Evolutionary conservation across 1,140 invertebrate species (phyloP), one percentile per base, ranked within the genome.

Genomic region (Ceratoteleas bidentatus): DNA sequence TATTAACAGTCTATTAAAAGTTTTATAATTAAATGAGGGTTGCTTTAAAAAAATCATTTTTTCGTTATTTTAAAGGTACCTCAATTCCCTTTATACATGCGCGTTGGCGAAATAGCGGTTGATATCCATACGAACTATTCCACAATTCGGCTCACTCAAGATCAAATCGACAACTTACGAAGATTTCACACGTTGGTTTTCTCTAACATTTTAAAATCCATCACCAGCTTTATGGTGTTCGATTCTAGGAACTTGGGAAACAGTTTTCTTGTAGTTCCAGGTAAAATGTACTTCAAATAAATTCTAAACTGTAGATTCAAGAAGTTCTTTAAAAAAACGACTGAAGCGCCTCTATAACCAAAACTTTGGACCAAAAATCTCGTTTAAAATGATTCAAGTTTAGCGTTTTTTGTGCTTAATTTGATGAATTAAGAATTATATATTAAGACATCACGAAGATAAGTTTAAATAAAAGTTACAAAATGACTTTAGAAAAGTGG

Each of bases 11-110:
- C n/a, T n/a, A n/a, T n/a, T n/a, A n/a, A n/a, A n/a, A n/a, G n/a
- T n/a, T n/a, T n/a, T n/a, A n/a, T n/a, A n/a, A n/a, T n/a, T n/a
- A n/a, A n/a, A n/a, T n/a, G n/a, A n/a, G n/a, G n/a, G n/a, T 61
- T 43, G 36, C 36, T 72, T 49, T 24, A 24, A 1, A 24, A 24
- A 24, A 24, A 24, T 24, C 24, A 24, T 24, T 24, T 24, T 2
- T 24, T 4, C 24, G 4, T 24, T 24, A 24, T 13, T 60, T 57
- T 78, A 49, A 57, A 95, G 94, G 90, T 96, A 14, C 94, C 94
- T 47, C 88, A 92, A 52, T 99, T 99, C 92, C 96, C 98, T 0
- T 93, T 98, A 54, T 99, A 95, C 87, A 94, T 97, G 52, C 93
- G 95, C 24, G 94, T 95, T 16, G 98, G 98, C 0, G 94, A 97